phyloP scores from a whole-genome alignment of 2,888 invertebrate genomes.

The Drosophila stalkeri region DNA sequence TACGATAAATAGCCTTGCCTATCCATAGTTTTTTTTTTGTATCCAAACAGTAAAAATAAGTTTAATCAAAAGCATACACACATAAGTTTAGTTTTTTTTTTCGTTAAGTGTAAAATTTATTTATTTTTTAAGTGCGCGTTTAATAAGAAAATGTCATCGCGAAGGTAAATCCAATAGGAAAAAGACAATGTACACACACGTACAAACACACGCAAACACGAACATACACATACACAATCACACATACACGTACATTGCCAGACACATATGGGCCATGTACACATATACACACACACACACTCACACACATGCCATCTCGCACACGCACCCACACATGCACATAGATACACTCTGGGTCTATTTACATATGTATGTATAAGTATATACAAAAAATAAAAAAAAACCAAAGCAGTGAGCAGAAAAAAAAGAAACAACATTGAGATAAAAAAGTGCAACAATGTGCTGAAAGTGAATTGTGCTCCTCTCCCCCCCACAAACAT shows the following conservation, averaged over 20 bases:
- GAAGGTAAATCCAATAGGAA: conserved; percentile 81
- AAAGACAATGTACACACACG: conserved; percentile 67
- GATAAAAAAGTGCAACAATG: conserved; percentile 65
- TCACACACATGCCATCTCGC: conserved; percentile 24
- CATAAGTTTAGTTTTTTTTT: conserved; percentile 71
- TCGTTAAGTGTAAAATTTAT: conserved; percentile 74
- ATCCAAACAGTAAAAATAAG: conserved; percentile 75
- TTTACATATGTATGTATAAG: conserved; percentile 76
- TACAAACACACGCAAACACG: conserved; percentile 26
- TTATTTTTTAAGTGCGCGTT: conserved; percentile 78
- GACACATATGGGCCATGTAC: conserved; percentile 21
- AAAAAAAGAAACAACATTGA: conserved; percentile 51
- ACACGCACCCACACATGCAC: conserved; percentile 34
- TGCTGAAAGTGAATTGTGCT: conserved; percentile 45
- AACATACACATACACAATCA: conserved; percentile 22
- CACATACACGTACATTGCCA: conserved; percentile 18
- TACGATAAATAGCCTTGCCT: conserved; percentile 67
- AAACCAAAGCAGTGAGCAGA: conserved; percentile 27
- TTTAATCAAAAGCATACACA: conserved; percentile 71
- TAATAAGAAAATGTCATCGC: conserved; percentile 83
- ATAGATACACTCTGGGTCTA: conserved; percentile 64
- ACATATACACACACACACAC: conserved; percentile 30
- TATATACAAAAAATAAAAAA: conserved; percentile 67
- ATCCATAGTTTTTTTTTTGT: conserved; percentile 72
- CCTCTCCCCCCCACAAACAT: conserved; percentile 25